Conservation (phyloP, 2,113 vertebrate genomes). For the Mus spicilegus region DNA sequence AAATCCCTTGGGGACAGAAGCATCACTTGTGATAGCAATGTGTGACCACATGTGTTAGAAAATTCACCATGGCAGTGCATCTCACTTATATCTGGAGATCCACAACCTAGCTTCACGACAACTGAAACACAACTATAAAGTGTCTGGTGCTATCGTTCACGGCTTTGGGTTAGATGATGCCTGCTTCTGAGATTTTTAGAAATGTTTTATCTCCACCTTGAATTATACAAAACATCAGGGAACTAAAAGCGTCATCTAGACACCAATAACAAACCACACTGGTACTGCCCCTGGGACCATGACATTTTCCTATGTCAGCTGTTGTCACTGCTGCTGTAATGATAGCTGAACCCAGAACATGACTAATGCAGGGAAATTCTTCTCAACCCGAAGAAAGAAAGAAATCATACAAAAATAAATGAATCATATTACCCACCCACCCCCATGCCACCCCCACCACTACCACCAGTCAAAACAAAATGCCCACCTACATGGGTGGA, state of each 20-base stretch:
- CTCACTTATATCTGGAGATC: conserved; percentile 18
- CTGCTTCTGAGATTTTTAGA: not conserved
- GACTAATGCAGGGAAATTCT: not conserved
- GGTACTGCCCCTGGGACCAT: not conserved
- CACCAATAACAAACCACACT: not conserved
- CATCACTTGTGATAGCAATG: conserved; percentile 57
- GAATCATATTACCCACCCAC: too few relatives aligned
- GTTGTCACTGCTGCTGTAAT: not conserved
- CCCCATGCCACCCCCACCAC: not conserved
- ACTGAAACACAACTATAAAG: not conserved
- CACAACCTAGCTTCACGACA: conserved; percentile 36
- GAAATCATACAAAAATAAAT: not conserved
- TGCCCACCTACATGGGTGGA: not conserved
- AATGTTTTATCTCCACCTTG: not conserved
- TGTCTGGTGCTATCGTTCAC: not conserved
- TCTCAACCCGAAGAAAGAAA: not conserved
- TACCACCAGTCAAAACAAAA: not conserved
- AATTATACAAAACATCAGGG: not conserved
- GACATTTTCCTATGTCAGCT: not conserved
- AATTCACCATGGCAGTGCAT: not conserved
- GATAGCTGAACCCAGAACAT: not conserved
- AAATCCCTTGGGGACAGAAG: not conserved
- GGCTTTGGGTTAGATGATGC: not conserved
- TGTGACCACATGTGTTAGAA: conserved; percentile 5
- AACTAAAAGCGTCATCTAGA: conserved; percentile 22